A percentile compares a stretch with the other conserved stretches of the same genome.
Conservation (phyloP, 1,140 invertebrate genomes). For the Drosophila murphyi region DNA sequence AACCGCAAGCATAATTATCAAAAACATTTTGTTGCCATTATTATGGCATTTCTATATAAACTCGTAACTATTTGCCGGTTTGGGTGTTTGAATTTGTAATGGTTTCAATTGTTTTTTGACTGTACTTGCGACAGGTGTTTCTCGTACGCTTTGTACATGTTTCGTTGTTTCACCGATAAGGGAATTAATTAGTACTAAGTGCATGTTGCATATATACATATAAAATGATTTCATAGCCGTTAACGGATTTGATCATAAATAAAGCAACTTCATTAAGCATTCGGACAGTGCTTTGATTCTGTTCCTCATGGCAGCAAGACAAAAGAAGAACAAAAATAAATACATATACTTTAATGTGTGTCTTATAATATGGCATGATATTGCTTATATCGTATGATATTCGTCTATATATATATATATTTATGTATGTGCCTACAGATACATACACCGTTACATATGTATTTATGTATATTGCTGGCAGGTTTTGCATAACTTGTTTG, state of each 20-base stretch:
- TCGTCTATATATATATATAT: conserved; percentile 1
- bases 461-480: conserved; percentile 19
- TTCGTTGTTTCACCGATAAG: neutral
- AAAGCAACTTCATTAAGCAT: conserved; percentile 24
- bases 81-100: neutral
- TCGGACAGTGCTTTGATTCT: conserved; percentile 15
- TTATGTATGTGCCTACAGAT: conserved; percentile 7
- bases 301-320: conserved; percentile 21
- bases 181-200: conserved; percentile 12
- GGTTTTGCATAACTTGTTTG: conserved; percentile 39
- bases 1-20: conserved; percentile 11
- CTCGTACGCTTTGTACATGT: neutral
- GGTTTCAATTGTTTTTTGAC: neutral
- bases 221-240: conserved; percentile 15
- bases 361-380: conserved; percentile 23
- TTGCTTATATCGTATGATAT: neutral
- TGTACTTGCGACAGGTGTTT: neutral
- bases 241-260: conserved; percentile 5
- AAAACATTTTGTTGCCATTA: conserved; percentile 7
- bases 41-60: conserved; percentile 8
- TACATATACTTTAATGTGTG: conserved; percentile 17
- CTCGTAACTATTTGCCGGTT: conserved; percentile 12
- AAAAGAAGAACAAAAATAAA: conserved; percentile 6
- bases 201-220: neutral
- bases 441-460: conserved; percentile 1